Percentiles rank a stretch among this genome's conserved stretches.
These are phyloP conservation scores for Lepidocyrtinus sp. DNA, from an alignment of 2,888 invertebrate species.

Conservation along the genomic window DNA sequence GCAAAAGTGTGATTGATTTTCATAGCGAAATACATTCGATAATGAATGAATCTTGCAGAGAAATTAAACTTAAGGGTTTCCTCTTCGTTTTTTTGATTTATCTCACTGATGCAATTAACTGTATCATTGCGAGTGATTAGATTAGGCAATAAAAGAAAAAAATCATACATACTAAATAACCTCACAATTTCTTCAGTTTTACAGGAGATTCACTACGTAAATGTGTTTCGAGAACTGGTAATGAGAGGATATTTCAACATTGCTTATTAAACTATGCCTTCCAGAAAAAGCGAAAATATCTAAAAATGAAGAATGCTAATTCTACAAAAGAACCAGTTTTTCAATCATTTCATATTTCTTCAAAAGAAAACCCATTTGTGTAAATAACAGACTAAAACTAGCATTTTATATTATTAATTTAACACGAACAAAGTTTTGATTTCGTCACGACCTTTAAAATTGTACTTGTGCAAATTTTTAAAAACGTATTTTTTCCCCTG, in stretches of 20 bases:
- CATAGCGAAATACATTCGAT: not conserved
- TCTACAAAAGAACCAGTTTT: slow-evolving; percentile 49
- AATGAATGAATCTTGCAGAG: slow-evolving; percentile 1
- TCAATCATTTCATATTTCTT: slow-evolving; percentile 36
- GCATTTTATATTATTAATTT: slow-evolving; percentile 26
- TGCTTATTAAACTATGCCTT: slow-evolving; percentile 20
- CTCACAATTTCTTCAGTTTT: too few species aligned
- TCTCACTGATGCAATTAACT: not conserved
- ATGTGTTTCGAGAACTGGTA: not conserved
- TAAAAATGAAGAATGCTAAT: slow-evolving; percentile 17
- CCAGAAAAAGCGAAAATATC: slow-evolving; percentile 27
- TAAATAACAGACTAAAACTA: not conserved
- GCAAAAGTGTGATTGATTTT: slow-evolving; percentile 3
- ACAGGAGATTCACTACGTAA: too few species aligned
- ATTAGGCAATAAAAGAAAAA: not conserved
- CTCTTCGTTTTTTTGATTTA: not conserved
- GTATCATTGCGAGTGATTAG: slow-evolving; percentile 2
- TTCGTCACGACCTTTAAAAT: slow-evolving; percentile 48
- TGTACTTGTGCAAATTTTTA: slow-evolving; percentile 43
- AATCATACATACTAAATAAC: not conserved
- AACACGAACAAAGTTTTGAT: slow-evolving; percentile 40
- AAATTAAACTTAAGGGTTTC: slow-evolving; percentile 5
- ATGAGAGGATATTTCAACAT: not conserved
- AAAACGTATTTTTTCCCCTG: too few species aligned
- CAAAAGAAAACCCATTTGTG: not conserved